phyloP scores from a whole-genome alignment of 1,140 invertebrate species.

The Zelostemma sp. region DNA sequence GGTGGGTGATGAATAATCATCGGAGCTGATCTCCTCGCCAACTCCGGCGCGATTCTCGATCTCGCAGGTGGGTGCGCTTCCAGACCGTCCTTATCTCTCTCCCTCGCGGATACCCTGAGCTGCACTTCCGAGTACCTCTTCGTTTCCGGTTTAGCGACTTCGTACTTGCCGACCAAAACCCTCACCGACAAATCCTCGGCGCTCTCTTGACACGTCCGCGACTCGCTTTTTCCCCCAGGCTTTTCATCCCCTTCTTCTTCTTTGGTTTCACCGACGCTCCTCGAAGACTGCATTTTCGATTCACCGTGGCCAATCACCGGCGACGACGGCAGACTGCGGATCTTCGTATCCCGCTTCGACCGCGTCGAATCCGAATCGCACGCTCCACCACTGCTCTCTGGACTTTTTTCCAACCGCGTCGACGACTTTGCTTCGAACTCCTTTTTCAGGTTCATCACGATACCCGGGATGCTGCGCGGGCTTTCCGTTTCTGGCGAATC shows the following conservation, averaged over 20 bases:
- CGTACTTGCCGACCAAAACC: slow-evolving; percentile 81
- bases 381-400: slow-evolving; percentile 41
- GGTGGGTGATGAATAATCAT: slow-evolving; percentile 56
- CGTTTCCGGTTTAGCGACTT: slow-evolving; percentile 63
- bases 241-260: too few relatives aligned
- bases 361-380: slow-evolving; percentile 36
- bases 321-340: slow-evolving; percentile 73
- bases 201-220: slow-evolving; percentile 45
- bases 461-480: slow-evolving; percentile 71
- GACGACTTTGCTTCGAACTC: slow-evolving; percentile 86
- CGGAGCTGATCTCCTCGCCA: slow-evolving; percentile 60
- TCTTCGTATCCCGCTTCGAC: slow-evolving; percentile 58
- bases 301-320: slow-evolving; percentile 72
- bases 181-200: slow-evolving; percentile 80
- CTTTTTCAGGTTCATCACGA: slow-evolving; percentile 86
- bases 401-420: slow-evolving; percentile 61
- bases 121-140: slow-evolving; percentile 55
- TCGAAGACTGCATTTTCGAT: slow-evolving; percentile 60
- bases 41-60: slow-evolving; percentile 67
- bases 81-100: slow-evolving; percentile 49
- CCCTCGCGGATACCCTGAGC: slow-evolving; percentile 46
- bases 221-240: slow-evolving; percentile 33
- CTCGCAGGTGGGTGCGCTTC: slow-evolving; percentile 68
- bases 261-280: slow-evolving; percentile 56
- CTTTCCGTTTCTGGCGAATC: slow-evolving; percentile 65